Percentiles rank a stretch among this genome's conserved stretches.
Conservation (phyloP, 30 jellyfish, hydroid and myxozoan genomes). For the Pelagia noctiluca region DNA sequence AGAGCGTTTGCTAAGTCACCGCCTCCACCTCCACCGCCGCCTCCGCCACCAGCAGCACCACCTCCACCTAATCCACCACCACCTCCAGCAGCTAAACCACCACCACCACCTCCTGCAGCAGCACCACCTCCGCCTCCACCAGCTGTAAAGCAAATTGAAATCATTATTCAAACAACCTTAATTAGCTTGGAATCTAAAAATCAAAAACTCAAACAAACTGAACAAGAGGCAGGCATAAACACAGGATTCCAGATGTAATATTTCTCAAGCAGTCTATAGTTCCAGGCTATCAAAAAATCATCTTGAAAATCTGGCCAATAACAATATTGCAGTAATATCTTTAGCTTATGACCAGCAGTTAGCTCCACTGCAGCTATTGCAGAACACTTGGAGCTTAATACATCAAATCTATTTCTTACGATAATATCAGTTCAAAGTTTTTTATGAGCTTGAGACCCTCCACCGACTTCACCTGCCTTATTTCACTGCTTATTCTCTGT, state of each 20-base stretch:
- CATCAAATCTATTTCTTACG: too few species aligned
- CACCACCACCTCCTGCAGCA: conserved; percentile 70
- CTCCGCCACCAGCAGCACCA: conserved; percentile 93
- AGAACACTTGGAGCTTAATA: too few species aligned
- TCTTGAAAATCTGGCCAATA: too few species aligned
- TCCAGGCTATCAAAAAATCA: too few species aligned
- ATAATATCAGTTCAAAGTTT: too few species aligned
- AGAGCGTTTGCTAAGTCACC: conserved; percentile 76
- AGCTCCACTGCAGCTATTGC: too few species aligned
- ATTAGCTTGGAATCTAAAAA: background rate
- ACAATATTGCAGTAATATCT: too few species aligned
- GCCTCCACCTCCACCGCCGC: conserved; percentile 73
- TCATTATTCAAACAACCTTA: background rate
- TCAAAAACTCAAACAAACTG: background rate
- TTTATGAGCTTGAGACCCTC: too few species aligned
- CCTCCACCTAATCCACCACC: conserved; percentile 75
- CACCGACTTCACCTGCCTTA: too few species aligned
- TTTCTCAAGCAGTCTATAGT: too few species aligned
- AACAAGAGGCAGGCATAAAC: background rate
- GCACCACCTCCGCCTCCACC: conserved; percentile 28
- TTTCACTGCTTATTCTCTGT: too few species aligned
- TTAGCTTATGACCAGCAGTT: too few species aligned
- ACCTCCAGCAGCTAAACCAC: conserved; percentile 88
- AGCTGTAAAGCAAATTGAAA: background rate
- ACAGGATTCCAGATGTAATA: background rate